Evolutionary conservation across 2,888 invertebrate genomes (phyloP).

Genomic region (Autographa gamma): DNA sequence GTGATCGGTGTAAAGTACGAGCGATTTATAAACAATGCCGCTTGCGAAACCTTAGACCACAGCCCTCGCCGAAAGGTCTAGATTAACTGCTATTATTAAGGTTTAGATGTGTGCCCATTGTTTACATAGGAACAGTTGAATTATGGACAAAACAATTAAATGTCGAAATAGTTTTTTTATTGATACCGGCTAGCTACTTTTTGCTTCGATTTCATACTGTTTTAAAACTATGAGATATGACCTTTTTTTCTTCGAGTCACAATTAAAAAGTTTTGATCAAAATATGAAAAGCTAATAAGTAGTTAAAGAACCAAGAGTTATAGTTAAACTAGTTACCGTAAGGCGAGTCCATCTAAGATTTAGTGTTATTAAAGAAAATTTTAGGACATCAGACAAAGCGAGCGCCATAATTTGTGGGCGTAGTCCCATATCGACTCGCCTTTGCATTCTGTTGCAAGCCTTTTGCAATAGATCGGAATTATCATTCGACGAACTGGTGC

Average conservation of each 20-base stretch:
- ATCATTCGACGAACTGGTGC: conserved; percentile 87
- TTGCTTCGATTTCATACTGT: background rate
- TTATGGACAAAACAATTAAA: conserved; percentile 12
- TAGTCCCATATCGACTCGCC: conserved; percentile 80
- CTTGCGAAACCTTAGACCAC: conserved; percentile 70
- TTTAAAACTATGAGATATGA: background rate
- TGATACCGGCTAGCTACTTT: background rate
- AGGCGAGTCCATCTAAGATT: conserved; percentile 38
- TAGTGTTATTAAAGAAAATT: conserved; percentile 61
- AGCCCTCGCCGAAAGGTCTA: conserved; percentile 67
- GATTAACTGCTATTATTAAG: conserved; percentile 55
- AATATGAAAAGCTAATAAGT: conserved; percentile 23
- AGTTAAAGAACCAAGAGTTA: conserved; percentile 20
- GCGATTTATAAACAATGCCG: conserved; percentile 72
- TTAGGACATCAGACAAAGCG: conserved; percentile 78
- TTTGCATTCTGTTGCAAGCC: conserved; percentile 82
- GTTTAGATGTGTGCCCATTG: conserved; percentile 45
- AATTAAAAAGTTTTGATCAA: conserved; percentile 6
- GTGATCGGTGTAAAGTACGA: conserved; percentile 64
- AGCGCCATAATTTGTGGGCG: conserved; percentile 83
- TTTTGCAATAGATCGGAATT: conserved; percentile 87
- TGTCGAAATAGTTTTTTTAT: conserved; percentile 7
- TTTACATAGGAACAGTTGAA: conserved; percentile 11
- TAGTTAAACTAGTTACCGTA: conserved; percentile 30
- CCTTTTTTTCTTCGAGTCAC: background rate